These are phyloP conservation scores for Saccopteryx bilineata DNA, from an alignment of 2,113 vertebrate species.

Conservation along the genomic window DNA sequence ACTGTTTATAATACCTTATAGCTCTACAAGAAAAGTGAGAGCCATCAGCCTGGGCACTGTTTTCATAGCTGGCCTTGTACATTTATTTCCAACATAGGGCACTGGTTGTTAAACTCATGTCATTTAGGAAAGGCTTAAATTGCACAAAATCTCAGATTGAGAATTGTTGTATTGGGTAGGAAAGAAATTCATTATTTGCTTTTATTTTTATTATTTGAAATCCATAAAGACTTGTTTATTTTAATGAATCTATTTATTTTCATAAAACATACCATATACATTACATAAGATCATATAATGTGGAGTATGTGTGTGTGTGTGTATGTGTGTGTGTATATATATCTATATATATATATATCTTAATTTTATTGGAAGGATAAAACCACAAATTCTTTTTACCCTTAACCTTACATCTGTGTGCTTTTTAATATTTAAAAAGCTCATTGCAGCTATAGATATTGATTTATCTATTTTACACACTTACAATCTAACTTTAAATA, in stretches of 20 bases:
- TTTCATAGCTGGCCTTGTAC: neutral
- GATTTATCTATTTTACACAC: conserved; percentile 41
- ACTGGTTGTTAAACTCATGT: neutral
- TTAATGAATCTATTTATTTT: conserved; percentile 29
- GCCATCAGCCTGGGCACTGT: too few relatives aligned
- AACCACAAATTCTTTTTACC: conserved; percentile 34
- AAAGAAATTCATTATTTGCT: conserved; percentile 24
- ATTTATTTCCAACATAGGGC: neutral
- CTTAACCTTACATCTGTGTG: neutral
- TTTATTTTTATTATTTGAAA: conserved; percentile 62
- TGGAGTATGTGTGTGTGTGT: neutral
- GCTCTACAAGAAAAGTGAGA: neutral
- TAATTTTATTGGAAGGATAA: conserved; percentile 40
- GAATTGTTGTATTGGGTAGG: conserved; percentile 34
- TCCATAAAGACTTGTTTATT: neutral
- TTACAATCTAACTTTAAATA: conserved; percentile 47
- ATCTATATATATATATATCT: too few relatives aligned
- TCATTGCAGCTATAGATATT: neutral
- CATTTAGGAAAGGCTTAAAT: neutral
- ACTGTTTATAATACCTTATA: neutral
- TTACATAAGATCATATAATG: neutral
- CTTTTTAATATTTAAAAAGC: conserved; percentile 28
- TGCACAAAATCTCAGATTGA: neutral
- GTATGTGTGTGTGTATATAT: neutral
- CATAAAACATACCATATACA: neutral